Percentiles rank a stretch among this genome's conserved stretches.
phyloP scores from a whole-genome alignment of 2,888 invertebrate species.

The Bombylius discolor region DNA sequence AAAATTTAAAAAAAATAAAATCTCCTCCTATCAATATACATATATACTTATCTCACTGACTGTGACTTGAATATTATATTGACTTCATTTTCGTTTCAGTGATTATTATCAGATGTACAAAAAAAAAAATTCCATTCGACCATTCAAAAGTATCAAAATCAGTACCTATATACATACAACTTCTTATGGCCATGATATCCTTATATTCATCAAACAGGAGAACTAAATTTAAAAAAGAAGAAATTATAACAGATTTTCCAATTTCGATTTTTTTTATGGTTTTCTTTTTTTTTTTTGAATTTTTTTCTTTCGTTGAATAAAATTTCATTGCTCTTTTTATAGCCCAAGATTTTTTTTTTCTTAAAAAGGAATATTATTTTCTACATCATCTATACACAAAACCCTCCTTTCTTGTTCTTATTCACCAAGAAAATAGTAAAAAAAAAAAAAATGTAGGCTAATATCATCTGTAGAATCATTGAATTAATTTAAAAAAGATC shows the following conservation, averaged over 20 bases:
- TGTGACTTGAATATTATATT: neutral
- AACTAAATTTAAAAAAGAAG: conserved; percentile 1
- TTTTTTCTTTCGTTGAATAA: too few relatives aligned
- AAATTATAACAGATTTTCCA: conserved; percentile 12
- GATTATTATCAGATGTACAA: too few relatives aligned
- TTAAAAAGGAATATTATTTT: neutral
- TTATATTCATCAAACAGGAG: too few relatives aligned
- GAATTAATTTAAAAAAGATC: conserved; percentile 20
- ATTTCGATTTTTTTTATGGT: conserved; percentile 3
- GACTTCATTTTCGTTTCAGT: neutral
- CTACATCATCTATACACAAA: neutral
- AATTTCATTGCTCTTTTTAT: too few relatives aligned
- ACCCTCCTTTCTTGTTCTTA: neutral
- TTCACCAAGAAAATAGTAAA: neutral
- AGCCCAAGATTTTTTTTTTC: too few relatives aligned
- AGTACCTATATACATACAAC: neutral
- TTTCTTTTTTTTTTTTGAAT: neutral
- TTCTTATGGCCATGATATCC: neutral
- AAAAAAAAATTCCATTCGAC: neutral
- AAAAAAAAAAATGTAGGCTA: neutral
- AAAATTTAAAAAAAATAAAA: too few relatives aligned
- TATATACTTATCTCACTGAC: too few relatives aligned
- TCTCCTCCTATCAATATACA: too few relatives aligned
- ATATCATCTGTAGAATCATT: conserved; percentile 13
- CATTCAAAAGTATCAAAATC: neutral